A percentile compares a stretch with the other conserved stretches of the same genome.
Conservation (phyloP, 2,888 invertebrate species). For the Ellobium chinense region DNA sequence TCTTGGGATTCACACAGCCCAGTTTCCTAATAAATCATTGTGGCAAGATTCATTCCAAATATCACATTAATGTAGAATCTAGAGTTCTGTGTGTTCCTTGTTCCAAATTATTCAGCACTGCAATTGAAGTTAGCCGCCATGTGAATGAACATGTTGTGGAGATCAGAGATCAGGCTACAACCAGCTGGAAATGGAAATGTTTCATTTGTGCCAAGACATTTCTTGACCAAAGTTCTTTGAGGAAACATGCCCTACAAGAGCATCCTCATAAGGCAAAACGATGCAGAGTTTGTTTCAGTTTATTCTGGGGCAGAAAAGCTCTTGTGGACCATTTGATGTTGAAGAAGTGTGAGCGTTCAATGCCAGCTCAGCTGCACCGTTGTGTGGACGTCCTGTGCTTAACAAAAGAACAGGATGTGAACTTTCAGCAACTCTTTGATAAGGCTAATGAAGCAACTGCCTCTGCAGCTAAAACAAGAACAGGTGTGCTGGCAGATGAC, state of each 20-base stretch:
- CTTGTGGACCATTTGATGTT: conserved; percentile 39
- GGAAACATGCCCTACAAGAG: conserved; percentile 14
- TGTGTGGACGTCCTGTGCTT: not conserved
- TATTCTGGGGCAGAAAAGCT: conserved; percentile 37
- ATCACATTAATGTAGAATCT: no score
- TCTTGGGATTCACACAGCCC: conserved; percentile 9
- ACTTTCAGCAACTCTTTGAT: not conserved
- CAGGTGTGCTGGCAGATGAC: not conserved
- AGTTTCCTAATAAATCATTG: not conserved
- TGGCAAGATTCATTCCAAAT: conserved; percentile 12
- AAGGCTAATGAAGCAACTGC: not conserved
- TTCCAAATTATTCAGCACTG: not conserved
- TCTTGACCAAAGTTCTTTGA: not conserved
- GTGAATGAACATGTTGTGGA: conserved; percentile 14
- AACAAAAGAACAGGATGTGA: not conserved
- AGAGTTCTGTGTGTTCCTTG: conserved; percentile 29
- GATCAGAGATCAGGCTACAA: not conserved
- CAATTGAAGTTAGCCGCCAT: not conserved
- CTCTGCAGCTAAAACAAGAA: not conserved
- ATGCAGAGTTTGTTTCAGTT: conserved; percentile 36
- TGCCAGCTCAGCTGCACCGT: not conserved
- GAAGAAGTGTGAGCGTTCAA: conserved; percentile 26
- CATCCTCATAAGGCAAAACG: conserved; percentile 37
- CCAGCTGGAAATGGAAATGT: conserved; percentile 36
- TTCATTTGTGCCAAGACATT: conserved; percentile 27